Conservation (phyloP, 2,888 invertebrate species). For the Orchesellides sinensis region DNA sequence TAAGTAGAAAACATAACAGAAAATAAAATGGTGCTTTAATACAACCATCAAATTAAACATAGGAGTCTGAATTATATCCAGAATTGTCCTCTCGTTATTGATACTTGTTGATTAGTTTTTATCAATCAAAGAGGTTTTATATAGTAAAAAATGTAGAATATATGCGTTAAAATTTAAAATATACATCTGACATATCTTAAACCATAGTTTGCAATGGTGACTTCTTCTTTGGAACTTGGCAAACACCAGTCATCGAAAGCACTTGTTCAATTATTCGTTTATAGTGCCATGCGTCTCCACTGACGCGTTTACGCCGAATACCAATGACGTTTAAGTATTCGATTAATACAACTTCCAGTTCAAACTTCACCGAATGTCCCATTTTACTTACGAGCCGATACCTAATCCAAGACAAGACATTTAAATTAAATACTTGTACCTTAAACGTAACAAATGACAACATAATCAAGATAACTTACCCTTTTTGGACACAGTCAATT, state of each 20-base stretch:
- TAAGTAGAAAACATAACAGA: too few species aligned
- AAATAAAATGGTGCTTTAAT: too few species aligned
- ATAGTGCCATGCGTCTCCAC: slow-evolving; percentile 89
- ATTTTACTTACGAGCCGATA: slow-evolving; percentile 71
- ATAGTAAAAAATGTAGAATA: background rate
- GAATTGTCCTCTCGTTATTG: too few species aligned
- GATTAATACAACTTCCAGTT: slow-evolving; percentile 73
- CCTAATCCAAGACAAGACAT: slow-evolving; percentile 39
- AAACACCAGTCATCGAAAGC: slow-evolving; percentile 79
- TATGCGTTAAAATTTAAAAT: background rate
- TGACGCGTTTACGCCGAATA: slow-evolving; percentile 83
- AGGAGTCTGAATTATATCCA: too few species aligned
- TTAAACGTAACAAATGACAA: background rate
- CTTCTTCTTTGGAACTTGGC: slow-evolving; percentile 61
- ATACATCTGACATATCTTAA: slow-evolving; percentile 15
- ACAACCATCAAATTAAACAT: too few species aligned
- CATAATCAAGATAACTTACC: slow-evolving; percentile 55
- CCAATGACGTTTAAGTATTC: slow-evolving; percentile 70
- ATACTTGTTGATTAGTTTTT: too few species aligned
- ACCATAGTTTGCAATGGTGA: slow-evolving; percentile 71
- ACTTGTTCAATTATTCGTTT: slow-evolving; percentile 88
- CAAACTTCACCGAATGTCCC: slow-evolving; percentile 69
- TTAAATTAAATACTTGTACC: background rate
- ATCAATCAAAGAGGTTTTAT: background rate
- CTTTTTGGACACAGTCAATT: slow-evolving; percentile 72